Evolutionary conservation across 2,113 vertebrate genomes (phyloP).

Genomic region (Sciurus niger): DNA sequence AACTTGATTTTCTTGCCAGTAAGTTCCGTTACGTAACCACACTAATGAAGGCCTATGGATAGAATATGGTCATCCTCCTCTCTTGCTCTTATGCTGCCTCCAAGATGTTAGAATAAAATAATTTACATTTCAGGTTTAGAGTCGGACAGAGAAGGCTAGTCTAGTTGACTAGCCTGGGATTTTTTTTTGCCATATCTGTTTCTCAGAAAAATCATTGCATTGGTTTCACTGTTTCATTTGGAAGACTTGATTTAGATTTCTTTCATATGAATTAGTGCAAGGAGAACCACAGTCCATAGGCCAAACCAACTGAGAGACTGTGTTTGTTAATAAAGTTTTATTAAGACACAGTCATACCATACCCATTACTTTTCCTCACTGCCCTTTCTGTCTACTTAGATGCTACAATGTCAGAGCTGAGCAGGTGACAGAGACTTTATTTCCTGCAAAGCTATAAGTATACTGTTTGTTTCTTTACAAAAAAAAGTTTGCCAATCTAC

Average conservation of each 20-base stretch:
- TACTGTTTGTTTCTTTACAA: neutral
- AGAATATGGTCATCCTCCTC: neutral
- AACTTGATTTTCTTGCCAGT: neutral
- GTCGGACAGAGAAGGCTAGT: neutral
- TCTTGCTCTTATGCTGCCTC: neutral
- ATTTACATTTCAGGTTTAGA: neutral
- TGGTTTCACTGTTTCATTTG: neutral
- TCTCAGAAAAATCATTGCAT: conserved; percentile 11
- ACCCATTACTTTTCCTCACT: neutral
- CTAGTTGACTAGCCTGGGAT: neutral
- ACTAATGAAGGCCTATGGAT: neutral
- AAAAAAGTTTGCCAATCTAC: neutral
- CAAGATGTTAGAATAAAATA: neutral
- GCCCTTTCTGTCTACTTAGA: neutral
- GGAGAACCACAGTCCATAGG: neutral
- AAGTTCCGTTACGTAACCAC: neutral
- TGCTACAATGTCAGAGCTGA: neutral
- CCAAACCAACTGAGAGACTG: neutral
- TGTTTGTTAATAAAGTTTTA: neutral
- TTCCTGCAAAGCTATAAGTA: neutral
- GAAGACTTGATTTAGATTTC: neutral
- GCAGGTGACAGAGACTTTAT: neutral
- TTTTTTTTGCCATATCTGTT: neutral
- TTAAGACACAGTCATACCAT: neutral
- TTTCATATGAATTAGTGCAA: neutral